A percentile compares a stretch with the other conserved stretches of the same genome.
Evolutionary conservation across 2,797 vertebrate genomes (phyloP).

Genomic region (Knipowitschia caucasica): DNA sequence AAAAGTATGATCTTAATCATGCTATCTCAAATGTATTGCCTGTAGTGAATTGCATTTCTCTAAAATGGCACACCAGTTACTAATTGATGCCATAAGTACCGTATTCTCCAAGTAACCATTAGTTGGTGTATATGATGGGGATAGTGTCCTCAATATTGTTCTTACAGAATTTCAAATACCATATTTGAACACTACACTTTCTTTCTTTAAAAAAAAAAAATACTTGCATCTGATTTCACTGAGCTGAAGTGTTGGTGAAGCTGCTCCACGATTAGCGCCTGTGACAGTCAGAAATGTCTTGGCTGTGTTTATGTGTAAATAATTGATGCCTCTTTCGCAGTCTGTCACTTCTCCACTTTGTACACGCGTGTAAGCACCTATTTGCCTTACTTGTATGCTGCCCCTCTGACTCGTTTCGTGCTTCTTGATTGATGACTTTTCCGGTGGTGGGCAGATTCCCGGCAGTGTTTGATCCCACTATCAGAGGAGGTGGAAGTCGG

Average conservation of each 20-base stretch:
- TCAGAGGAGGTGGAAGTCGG: constrained; percentile 64
- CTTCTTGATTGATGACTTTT: constrained; percentile 67
- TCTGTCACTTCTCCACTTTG: constrained; percentile 8
- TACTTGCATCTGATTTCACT: too few species aligned
- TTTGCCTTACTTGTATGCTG: constrained; percentile 21
- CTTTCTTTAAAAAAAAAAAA: too few species aligned
- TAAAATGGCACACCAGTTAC: too few species aligned
- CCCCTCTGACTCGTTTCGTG: constrained; percentile 31
- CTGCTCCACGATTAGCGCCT: constrained; percentile 7
- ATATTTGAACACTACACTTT: too few species aligned
- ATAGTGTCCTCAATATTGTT: too few species aligned
- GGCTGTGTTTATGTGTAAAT: constrained; percentile 18
- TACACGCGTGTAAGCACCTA: constrained; percentile 14
- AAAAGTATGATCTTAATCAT: too few species aligned
- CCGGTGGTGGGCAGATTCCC: constrained; percentile 64
- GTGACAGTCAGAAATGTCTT: constrained; percentile 18
- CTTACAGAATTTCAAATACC: too few species aligned
- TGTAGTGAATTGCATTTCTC: too few species aligned
- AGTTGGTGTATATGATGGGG: too few species aligned
- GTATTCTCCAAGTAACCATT: too few species aligned
- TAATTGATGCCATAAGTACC: too few species aligned
- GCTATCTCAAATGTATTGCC: too few species aligned
- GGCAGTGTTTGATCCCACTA: constrained; percentile 66
- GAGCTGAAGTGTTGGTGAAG: not conserved
- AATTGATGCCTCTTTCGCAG: not conserved